Evolutionary conservation across 2,888 invertebrate species (phyloP).

Genomic region (Spodoptera picta): DNA sequence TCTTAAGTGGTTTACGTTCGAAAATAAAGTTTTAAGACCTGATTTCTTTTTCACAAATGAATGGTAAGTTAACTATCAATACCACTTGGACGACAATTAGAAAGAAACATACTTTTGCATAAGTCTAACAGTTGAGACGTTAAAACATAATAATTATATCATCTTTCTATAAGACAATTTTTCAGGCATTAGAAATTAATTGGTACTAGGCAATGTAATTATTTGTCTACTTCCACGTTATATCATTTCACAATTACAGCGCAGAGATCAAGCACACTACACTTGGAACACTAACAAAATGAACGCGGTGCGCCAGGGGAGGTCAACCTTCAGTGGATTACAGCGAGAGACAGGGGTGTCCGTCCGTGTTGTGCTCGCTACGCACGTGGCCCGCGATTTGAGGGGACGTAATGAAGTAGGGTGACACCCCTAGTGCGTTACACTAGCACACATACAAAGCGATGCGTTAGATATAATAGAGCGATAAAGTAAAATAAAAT

Average conservation of each 20-base stretch:
- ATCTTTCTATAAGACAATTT: too few relatives aligned
- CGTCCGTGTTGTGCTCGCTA: conserved; percentile 77
- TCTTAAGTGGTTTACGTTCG: too few relatives aligned
- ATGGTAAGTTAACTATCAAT: too few relatives aligned
- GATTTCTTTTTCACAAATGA: too few relatives aligned
- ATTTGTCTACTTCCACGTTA: too few relatives aligned
- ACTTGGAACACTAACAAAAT: conserved; percentile 49
- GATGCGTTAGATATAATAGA: conserved; percentile 54
- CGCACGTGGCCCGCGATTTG: conserved; percentile 82
- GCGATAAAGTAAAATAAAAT: conserved; percentile 49
- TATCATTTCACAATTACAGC: conserved; percentile 4
- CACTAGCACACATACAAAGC: conserved; percentile 40
- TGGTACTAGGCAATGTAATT: too few relatives aligned
- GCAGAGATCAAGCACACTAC: conserved; percentile 30
- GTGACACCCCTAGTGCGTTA: conserved; percentile 71
- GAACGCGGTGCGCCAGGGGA: conserved; percentile 58
- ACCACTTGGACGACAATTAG: too few relatives aligned
- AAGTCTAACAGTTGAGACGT: too few relatives aligned
- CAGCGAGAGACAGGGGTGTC: conserved; percentile 73
- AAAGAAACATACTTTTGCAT: too few relatives aligned
- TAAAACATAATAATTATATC: too few relatives aligned
- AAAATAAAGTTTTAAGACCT: too few relatives aligned
- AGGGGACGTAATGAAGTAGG: conserved; percentile 85
- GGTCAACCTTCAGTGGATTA: conserved; percentile 71
- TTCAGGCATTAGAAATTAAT: too few relatives aligned